These are phyloP conservation scores for Caenorhabditis panamensis DNA, from an alignment of 2,888 invertebrate species.

Conservation along the genomic window DNA sequence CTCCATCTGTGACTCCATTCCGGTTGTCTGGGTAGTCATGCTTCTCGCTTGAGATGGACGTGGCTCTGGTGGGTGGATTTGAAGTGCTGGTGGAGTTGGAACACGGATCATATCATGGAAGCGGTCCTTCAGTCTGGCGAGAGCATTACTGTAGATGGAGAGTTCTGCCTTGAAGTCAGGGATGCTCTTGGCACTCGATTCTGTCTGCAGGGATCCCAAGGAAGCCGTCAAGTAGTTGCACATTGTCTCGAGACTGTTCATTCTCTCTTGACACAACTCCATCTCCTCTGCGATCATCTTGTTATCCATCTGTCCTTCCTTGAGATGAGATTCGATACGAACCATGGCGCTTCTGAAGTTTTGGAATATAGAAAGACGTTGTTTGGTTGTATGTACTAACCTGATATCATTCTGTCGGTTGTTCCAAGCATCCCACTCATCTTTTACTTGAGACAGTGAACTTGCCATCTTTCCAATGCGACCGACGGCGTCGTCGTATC, in stretches of 20 bases:
- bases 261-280: constrained; percentile 72
- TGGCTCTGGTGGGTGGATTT: constrained; percentile 52
- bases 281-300: constrained; percentile 67
- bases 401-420: constrained; percentile 45
- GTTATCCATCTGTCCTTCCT: constrained; percentile 61
- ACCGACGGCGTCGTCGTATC: constrained; percentile 69
- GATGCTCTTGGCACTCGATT: constrained; percentile 34
- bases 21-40: constrained; percentile 37
- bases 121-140: constrained; percentile 64
- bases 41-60: constrained; percentile 40
- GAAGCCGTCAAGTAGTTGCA: constrained; percentile 72
- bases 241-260: constrained; percentile 74
- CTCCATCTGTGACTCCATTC: constrained; percentile 28
- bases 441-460: constrained; percentile 46
- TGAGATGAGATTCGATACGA: constrained; percentile 66
- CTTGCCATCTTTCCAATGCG: constrained; percentile 57
- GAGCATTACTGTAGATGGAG: constrained; percentile 67
- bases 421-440: constrained; percentile 53
- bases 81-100: constrained; percentile 59
- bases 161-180: constrained; percentile 72
- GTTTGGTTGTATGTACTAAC: constrained; percentile 12
- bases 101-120: constrained; percentile 60
- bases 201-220: constrained; percentile 61
- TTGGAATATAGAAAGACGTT: no score
- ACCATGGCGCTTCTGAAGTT: constrained; percentile 62